Evolutionary conservation across 1,140 invertebrate genomes (phyloP).

Genomic region (Bombus turneri): DNA sequence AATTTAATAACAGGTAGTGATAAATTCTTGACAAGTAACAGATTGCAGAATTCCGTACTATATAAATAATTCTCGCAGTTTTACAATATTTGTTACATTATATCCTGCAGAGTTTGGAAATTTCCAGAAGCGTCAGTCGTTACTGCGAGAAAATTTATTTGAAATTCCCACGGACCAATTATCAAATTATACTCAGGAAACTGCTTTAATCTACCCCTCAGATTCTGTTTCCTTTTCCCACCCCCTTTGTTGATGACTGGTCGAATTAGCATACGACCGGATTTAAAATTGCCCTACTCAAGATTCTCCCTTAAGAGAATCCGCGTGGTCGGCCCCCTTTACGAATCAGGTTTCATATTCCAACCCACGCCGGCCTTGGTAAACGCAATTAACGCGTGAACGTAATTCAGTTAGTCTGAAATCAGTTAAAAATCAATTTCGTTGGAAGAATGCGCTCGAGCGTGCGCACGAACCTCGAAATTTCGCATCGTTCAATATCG

Average conservation of each 20-base stretch:
- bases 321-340: neutral
- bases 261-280: neutral
- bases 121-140: too few species aligned
- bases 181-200: neutral
- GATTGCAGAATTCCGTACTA: too few species aligned
- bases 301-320: neutral
- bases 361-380: neutral
- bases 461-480: neutral
- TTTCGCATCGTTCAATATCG: neutral
- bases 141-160: too few species aligned
- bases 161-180: neutral
- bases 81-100: neutral
- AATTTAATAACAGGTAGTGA: too few species aligned
- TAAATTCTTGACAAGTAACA: neutral
- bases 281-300: neutral
- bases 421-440: neutral
- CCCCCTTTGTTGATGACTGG: neutral
- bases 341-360: neutral
- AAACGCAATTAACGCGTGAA: neutral
- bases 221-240: neutral
- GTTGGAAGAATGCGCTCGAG: neutral
- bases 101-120: neutral
- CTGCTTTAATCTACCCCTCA: neutral
- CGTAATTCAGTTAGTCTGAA: neutral
- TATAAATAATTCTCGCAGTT: neutral